These are phyloP conservation scores for Epistrophe grossulariae DNA, from an alignment of 2,888 invertebrate genomes.

Conservation along the genomic window DNA sequence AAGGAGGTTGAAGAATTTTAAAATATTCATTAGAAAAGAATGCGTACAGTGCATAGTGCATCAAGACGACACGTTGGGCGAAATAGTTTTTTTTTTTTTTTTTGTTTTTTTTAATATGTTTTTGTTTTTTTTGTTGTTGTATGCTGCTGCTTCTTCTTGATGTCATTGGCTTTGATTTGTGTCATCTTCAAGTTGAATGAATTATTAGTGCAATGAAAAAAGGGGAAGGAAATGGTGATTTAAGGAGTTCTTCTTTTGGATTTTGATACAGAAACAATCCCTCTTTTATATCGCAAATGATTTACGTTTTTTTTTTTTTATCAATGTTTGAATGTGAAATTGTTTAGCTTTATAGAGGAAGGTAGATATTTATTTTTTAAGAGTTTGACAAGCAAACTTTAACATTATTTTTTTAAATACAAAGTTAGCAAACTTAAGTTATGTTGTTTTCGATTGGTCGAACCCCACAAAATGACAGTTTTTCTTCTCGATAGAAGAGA, in stretches of 20 bases:
- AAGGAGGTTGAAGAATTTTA: constrained; percentile 45
- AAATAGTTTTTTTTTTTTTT: constrained; percentile 35
- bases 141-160: constrained; percentile 26
- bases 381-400: background rate
- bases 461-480: too few species aligned
- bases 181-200: constrained; percentile 58
- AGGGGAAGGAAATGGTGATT: constrained; percentile 5
- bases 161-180: constrained; percentile 69
- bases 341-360: background rate
- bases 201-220: constrained; percentile 19
- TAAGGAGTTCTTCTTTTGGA: background rate
- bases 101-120: background rate
- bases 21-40: constrained; percentile 72
- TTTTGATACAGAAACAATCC: background rate
- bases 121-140: constrained; percentile 7
- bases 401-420: background rate
- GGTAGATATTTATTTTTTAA: background rate
- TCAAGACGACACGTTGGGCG: constrained; percentile 28
- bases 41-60: constrained; percentile 67
- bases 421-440: too few species aligned
- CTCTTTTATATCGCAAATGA: background rate
- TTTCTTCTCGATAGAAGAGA: too few species aligned
- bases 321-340: constrained; percentile 8
- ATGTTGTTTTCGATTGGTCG: too few species aligned
- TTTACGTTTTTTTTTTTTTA: background rate